Conservation (phyloP, 2,797 vertebrate species). For the Percopsis omiscomaycus region DNA sequence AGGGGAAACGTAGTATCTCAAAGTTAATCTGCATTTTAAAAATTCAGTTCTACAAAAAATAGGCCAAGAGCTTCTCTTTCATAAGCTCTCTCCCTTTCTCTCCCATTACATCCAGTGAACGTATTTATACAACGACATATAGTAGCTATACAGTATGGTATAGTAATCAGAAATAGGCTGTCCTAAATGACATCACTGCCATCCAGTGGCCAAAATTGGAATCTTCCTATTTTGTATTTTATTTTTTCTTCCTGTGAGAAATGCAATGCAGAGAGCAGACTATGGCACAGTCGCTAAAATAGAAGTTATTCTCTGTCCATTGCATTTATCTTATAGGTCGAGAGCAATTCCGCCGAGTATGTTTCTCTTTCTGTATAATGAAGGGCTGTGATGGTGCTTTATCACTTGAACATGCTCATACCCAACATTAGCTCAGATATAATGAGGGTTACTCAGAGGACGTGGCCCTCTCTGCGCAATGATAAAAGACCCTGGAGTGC, state of each 20-base stretch:
- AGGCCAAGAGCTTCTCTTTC: no score
- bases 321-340: slow-evolving; percentile 73
- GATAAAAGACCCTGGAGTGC: slow-evolving; percentile 73
- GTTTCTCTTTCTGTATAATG: slow-evolving; percentile 76
- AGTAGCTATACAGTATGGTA: neutral
- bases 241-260: slow-evolving; percentile 11
- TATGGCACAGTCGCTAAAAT: slow-evolving; percentile 59
- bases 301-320: slow-evolving; percentile 67
- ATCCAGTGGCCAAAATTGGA: slow-evolving; percentile 55
- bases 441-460: slow-evolving; percentile 81
- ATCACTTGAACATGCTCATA: slow-evolving; percentile 75
- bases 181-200: slow-evolving; percentile 65
- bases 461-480: slow-evolving; percentile 65
- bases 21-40: neutral
- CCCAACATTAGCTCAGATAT: slow-evolving; percentile 79
- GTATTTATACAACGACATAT: no score
- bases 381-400: slow-evolving; percentile 72
- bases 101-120: no score
- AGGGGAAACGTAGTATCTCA: no score
- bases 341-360: slow-evolving; percentile 71
- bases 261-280: slow-evolving; percentile 28
- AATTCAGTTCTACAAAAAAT: neutral
- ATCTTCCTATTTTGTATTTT: slow-evolving; percentile 1
- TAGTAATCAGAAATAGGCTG: neutral
- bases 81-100: no score